Percentiles rank a stretch among this genome's conserved stretches.
Conservation (phyloP, 64 coral and sea anemone species). For the Trachythela sp. region DNA sequence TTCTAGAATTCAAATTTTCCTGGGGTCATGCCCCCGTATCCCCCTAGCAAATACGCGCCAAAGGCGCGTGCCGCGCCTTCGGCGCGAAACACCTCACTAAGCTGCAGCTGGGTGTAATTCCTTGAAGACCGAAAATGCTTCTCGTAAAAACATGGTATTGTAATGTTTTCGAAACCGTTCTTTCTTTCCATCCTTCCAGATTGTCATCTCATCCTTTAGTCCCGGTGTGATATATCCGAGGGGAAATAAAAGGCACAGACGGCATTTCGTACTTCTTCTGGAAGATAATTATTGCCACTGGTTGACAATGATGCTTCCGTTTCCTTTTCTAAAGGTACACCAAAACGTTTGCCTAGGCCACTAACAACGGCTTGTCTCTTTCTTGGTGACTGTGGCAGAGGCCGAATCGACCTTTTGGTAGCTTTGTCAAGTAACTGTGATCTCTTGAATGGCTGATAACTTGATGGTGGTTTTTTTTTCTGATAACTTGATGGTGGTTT, state of each 20-base stretch:
- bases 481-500: too few relatives aligned
- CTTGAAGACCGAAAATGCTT: slow-evolving; percentile 39
- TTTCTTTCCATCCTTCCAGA: slow-evolving; percentile 28
- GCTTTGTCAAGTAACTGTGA: slow-evolving; percentile 56
- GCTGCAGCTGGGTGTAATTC: slow-evolving; percentile 48
- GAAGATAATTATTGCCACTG: slow-evolving; percentile 32
- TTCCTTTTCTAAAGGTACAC: slow-evolving; percentile 46
- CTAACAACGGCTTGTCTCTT: slow-evolving; percentile 50
- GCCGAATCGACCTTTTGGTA: slow-evolving; percentile 38
- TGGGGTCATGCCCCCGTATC: too few relatives aligned
- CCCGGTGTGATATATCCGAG: slow-evolving; percentile 43
- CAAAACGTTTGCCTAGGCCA: slow-evolving; percentile 51
- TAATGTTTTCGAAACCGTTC: not conserved
- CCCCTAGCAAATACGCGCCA: too few relatives aligned
- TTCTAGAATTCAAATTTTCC: too few relatives aligned
- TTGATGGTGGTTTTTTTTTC: slow-evolving; percentile 20
- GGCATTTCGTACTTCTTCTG: slow-evolving; percentile 34
- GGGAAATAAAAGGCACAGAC: slow-evolving; percentile 37
- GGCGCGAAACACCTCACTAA: too few relatives aligned
- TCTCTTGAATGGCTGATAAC: slow-evolving; percentile 38
- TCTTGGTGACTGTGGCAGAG: slow-evolving; percentile 57
- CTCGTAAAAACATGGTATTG: slow-evolving; percentile 28
- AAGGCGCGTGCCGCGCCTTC: too few relatives aligned
- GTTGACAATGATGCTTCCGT: slow-evolving; percentile 18
- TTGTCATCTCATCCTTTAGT: slow-evolving; percentile 51